These are phyloP conservation scores for Melanostoma scalare DNA, from an alignment of 2,888 invertebrate genomes.

Conservation along the genomic window DNA sequence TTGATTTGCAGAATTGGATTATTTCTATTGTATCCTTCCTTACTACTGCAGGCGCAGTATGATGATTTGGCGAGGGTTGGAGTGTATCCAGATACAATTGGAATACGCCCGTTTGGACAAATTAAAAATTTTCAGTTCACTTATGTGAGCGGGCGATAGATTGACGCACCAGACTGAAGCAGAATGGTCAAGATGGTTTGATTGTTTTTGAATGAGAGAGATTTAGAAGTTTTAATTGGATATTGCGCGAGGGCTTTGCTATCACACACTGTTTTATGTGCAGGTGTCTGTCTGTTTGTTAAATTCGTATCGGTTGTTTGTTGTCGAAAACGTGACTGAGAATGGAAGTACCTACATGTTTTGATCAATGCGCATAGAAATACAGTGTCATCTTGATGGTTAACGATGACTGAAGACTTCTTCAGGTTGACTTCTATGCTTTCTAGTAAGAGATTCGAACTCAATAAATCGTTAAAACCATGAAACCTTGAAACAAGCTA, in stretches of 20 bases:
- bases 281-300: no score
- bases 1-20: constrained; percentile 68
- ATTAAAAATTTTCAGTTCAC: constrained; percentile 59
- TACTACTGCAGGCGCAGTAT: constrained; percentile 29
- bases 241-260: neutral
- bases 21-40: constrained; percentile 60
- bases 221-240: constrained; percentile 54
- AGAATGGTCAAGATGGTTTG: constrained; percentile 13
- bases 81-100: constrained; percentile 18
- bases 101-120: constrained; percentile 43
- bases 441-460: no score
- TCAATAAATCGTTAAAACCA: no score
- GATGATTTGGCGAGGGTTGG: constrained; percentile 12
- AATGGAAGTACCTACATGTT: no score
- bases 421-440: no score
- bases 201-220: constrained; percentile 17
- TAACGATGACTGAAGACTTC: no score
- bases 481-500: no score
- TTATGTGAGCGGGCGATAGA: constrained; percentile 34
- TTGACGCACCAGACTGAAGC: constrained; percentile 14
- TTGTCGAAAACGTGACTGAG: no score
- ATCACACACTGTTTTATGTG: no score
- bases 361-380: no score
- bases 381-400: no score
- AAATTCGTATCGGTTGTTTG: no score